These are phyloP conservation scores for Crambe crambe DNA, from an alignment of 37 sponge, comb jelly and placozoan species.

Conservation along the genomic window DNA sequence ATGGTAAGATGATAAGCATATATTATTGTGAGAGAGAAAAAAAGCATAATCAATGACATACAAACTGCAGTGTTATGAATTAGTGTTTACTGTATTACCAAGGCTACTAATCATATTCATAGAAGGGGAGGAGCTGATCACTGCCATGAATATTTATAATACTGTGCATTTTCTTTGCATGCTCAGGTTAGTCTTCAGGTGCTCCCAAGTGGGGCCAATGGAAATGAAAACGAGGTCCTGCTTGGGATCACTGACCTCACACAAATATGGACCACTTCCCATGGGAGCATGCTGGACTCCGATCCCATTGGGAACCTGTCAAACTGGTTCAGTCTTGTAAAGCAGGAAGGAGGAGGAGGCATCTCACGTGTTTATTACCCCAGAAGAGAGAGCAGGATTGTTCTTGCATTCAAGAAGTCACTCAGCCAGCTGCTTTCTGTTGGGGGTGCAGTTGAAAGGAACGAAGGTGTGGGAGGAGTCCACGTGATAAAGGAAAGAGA, in stretches of 20 bases:
- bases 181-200: conserved; percentile 7
- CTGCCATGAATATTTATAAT: background rate
- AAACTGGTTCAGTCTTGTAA: conserved; percentile 30
- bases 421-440: conserved; percentile 13
- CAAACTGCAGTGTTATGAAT: too few relatives aligned
- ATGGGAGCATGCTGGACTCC: background rate
- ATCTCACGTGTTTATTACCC: conserved; percentile 27
- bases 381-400: background rate
- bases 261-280: background rate
- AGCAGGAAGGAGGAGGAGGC: background rate
- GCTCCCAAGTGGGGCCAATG: background rate
- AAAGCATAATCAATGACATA: too few relatives aligned
- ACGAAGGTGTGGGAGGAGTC: background rate
- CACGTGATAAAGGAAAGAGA: background rate
- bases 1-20: too few relatives aligned
- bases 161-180: background rate
- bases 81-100: background rate
- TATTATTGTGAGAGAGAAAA: too few relatives aligned
- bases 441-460: background rate
- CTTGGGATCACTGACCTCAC: background rate
- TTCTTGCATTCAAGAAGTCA: conserved; percentile 55
- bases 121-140: background rate
- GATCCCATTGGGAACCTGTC: conserved; percentile 21
- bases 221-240: background rate
- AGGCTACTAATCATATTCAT: background rate